Conservation (phyloP, 2,797 vertebrate species). For the Cottoperca gobio region DNA sequence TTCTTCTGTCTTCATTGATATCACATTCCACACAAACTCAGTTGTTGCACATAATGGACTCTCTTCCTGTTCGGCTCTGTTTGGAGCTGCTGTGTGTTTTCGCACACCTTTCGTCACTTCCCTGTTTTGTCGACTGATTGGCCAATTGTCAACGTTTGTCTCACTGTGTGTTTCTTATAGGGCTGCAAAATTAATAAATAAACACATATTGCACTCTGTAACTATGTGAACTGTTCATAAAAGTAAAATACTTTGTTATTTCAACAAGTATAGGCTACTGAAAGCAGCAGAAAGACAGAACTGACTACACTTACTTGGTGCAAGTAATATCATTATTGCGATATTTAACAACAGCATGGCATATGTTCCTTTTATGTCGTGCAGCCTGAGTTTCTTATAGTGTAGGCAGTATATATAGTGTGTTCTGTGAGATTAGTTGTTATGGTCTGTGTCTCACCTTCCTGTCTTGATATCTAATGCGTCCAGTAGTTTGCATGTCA, state of each 20-base stretch:
- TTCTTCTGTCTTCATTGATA: conserved; percentile 59
- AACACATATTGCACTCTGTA: too few species aligned
- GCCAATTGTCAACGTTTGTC: conserved; percentile 14
- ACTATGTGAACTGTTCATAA: too few species aligned
- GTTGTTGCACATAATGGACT: conserved; percentile 41
- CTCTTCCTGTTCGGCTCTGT: conserved; percentile 67
- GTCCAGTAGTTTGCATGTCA: neutral
- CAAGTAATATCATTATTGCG: too few species aligned
- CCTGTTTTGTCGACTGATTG: conserved; percentile 52
- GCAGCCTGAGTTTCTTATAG: neutral
- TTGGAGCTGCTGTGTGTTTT: conserved; percentile 24
- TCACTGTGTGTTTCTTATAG: neutral
- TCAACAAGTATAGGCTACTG: too few species aligned
- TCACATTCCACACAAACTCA: conserved; percentile 49
- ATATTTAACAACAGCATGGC: too few species aligned
- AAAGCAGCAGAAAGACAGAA: too few species aligned
- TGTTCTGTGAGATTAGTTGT: neutral
- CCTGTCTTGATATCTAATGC: neutral
- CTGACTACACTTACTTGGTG: neutral
- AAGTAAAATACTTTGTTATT: too few species aligned
- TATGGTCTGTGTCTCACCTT: neutral
- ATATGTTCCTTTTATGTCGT: too few species aligned
- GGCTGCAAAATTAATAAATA: too few species aligned
- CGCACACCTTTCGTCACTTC: conserved; percentile 57
- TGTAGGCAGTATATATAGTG: too few species aligned